Evolutionary conservation across 2,888 invertebrate genomes (phyloP), one percentile per base, ranked within the genome.

Genomic region (Matsumyia berberina): DNA sequence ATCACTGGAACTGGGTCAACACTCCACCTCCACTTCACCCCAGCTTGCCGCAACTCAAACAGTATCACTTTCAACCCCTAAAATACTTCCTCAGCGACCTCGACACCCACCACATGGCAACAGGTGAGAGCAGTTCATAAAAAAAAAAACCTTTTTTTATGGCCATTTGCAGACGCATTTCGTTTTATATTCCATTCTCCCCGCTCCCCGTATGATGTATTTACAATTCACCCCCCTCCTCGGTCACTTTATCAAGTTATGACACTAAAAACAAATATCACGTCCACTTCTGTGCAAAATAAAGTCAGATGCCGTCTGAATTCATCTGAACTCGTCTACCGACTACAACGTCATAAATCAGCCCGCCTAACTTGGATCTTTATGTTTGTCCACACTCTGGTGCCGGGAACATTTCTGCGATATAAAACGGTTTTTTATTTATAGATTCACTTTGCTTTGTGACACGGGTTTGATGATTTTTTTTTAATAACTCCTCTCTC

Each of bases 281-380:
- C 46, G 19, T 19, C 37, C 57, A 37, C 4, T 39, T 39, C 19
- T 42, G 39, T 5, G 12, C 0, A 8, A 58, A 29, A 29, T n/a
- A 17, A 44, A 46, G n/a, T 62, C 46, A 1, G 9, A 12, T 4
- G 35, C 46, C 12, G 46, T 64, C 64, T 64, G 35, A n/a, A 11
- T n/a, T 24, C 19, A 46, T 46, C 46, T 64, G 49, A n/a, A 11
- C 7, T 17, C 31, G 17, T 62, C 19, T 46, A 35, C 35, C 33
- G 62, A 19, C 19, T 31, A 31, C 31, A 19, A 57, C 19, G 42
- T 31, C 46, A 62, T 49, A 49, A 46, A 49, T 64, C 64, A 49
- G 11, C 39, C n/a, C 24, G 39, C 57, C 55, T 35, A 58, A 58
- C 17, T 12, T 44, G 44, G 29, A 33, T 24, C 15, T 53, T 17